Evolutionary conservation across 1,140 invertebrate genomes (phyloP).

Genomic region (Elymnias hypermnestra): DNA sequence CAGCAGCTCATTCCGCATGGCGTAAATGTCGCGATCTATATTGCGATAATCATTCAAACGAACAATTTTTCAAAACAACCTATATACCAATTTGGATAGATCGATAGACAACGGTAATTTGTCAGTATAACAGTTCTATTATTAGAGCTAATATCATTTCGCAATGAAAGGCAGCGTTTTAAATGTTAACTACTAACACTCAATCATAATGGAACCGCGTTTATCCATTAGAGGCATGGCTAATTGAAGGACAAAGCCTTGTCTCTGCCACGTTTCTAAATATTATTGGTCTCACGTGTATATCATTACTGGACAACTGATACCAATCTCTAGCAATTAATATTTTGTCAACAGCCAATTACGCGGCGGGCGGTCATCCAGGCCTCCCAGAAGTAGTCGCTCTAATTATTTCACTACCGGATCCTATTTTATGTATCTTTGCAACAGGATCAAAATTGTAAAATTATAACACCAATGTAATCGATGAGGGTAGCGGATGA

Average conservation of each 20-base stretch:
- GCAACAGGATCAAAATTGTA: no score
- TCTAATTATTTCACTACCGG: no score
- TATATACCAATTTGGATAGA: not conserved
- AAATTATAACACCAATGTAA: constrained; percentile 12
- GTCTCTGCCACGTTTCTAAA: constrained; percentile 16
- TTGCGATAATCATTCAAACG: not conserved
- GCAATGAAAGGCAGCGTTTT: constrained; percentile 11
- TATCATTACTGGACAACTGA: constrained; percentile 27
- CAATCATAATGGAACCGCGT: constrained; percentile 22
- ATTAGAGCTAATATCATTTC: constrained; percentile 8
- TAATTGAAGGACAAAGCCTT: constrained; percentile 26
- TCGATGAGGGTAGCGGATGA: constrained; percentile 30
- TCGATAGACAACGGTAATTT: not conserved
- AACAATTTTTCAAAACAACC: no score
- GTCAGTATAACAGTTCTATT: not conserved
- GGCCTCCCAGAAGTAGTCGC: not conserved
- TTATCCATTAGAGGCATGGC: constrained; percentile 22
- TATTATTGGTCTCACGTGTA: constrained; percentile 13
- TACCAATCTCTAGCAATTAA: constrained; percentile 35
- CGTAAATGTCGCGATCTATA: no score
- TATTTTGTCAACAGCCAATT: constrained; percentile 41
- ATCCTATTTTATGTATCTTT: no score
- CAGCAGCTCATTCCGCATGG: no score
- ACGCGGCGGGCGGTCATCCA: constrained; percentile 24
- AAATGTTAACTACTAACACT: constrained; percentile 15